A percentile compares a stretch with the other conserved stretches of the same genome.
These are phyloP conservation scores for Protaetia brevitarsis DNA, from an alignment of 1,140 invertebrate species.

Conservation along the genomic window DNA sequence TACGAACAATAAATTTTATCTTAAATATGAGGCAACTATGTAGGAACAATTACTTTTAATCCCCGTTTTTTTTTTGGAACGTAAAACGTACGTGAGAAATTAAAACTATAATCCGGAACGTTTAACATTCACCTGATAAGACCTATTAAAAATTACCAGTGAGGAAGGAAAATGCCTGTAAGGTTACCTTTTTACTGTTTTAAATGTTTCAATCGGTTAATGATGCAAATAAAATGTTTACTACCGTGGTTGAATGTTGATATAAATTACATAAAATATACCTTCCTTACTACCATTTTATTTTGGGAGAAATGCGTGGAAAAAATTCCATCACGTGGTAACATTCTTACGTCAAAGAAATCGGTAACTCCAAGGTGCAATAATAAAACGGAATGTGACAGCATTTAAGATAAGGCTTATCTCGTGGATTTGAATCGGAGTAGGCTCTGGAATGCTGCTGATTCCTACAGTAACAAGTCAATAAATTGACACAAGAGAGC, in stretches of 20 bases:
- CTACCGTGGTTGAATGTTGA: neutral
- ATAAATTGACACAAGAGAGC: no score
- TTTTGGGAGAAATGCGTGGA: neutral
- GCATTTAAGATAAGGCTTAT: neutral
- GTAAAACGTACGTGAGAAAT: constrained; percentile 8
- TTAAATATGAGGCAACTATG: neutral
- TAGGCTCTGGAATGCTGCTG: neutral
- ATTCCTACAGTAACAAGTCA: neutral
- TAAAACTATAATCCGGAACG: neutral
- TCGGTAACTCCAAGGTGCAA: neutral
- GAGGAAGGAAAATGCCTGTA: neutral
- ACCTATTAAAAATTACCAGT: neutral
- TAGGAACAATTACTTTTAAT: constrained; percentile 4
- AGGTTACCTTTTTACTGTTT: neutral
- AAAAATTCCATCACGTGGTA: neutral
- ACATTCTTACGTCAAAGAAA: neutral
- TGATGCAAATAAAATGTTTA: constrained; percentile 10
- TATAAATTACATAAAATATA: constrained; percentile 8
- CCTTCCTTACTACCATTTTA: neutral
- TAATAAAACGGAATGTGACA: neutral
- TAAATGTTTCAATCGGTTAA: constrained; percentile 7
- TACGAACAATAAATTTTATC: constrained; percentile 10
- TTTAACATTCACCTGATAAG: constrained; percentile 1
- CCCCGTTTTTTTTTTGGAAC: neutral
- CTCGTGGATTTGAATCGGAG: neutral